A percentile compares a stretch with the other conserved stretches of the same genome.
phyloP scores from a whole-genome alignment of 2,113 vertebrate genomes.

The Scytalopus superciliaris region DNA sequence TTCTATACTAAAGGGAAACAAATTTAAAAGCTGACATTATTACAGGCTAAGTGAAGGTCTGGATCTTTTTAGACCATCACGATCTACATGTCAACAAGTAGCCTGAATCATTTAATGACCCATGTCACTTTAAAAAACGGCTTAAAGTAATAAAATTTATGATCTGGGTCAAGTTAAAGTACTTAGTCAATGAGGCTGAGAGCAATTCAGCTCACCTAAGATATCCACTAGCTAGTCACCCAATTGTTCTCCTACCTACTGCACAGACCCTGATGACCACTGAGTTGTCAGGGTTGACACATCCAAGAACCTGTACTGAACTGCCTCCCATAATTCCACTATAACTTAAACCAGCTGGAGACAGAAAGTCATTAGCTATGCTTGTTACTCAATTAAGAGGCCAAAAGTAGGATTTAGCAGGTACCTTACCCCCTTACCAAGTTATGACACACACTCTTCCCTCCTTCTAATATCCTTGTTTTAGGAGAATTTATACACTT shows the following conservation, averaged over 20 bases:
- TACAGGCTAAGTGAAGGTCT: not conserved
- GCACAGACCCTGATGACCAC: not conserved
- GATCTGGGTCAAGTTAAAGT: not conserved
- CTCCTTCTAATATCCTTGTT: not conserved
- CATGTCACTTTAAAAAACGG: not conserved
- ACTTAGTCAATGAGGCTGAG: not conserved
- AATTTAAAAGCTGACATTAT: not conserved
- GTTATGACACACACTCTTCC: not conserved
- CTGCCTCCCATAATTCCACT: not conserved
- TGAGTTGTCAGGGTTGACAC: accelerated
- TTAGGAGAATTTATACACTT: not conserved
- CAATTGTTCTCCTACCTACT: not conserved
- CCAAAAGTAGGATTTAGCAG: not conserved
- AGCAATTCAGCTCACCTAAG: not conserved
- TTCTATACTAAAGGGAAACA: not conserved
- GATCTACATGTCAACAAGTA: not conserved
- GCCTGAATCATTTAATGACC: not conserved
- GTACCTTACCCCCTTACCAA: not conserved
- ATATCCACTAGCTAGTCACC: not conserved
- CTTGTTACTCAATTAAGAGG: not conserved
- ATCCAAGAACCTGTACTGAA: not conserved
- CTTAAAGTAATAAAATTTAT: not conserved
- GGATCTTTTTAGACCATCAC: not conserved
- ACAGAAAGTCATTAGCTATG: not conserved
- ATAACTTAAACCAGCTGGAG: not conserved